Evolutionary conservation across 2,113 vertebrate species (phyloP), one percentile per base, ranked within the genome.

Genomic region (Picathartes gymnocephalus): DNA sequence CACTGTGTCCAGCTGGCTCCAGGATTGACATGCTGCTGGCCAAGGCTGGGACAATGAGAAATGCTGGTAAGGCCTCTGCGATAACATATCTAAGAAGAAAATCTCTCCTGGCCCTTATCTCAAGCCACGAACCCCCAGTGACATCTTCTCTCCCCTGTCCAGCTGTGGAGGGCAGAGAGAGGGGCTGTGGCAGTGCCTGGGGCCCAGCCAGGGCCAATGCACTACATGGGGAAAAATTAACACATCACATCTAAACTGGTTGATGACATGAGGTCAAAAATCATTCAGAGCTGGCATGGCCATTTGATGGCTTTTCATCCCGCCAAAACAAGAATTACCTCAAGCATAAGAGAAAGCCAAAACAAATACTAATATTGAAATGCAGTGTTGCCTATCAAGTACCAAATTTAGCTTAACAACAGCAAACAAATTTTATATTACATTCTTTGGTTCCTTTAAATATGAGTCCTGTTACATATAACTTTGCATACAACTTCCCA

Each of bases 1-100:
- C 0, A 0, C 31, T 40, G 42, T 57, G 60, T 42, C 44, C 44
- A 35, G 42, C 31, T 1, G 0, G 35, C 31, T 86, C 21, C 44
- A 58, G 44, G 53, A 31, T 27, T 31, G 53, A 35, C 31, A 21
- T 5, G 10, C 21, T 50, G 61, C 60, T 66, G 51, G 42, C 37
- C 20, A 9, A 57, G 60, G 51, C 31, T 85, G 71, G 14, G 53
- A 27, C 71, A 35, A 37, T 33, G 44, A 76, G 37, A 76, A 76
- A 50, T 11, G 37, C 27, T 51, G 37, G 5, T 22, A 31, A 60
- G 37, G 53, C 22, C 42, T 35, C 37, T 15, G 22, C 11, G 27
- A 58, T 12, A 33, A 44, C 25, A 7, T 5, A 50, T 4, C 21
- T 6, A 37, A 27, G 44, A 58, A 50, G 33, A 77, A 58, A 51